Evolutionary conservation across 2,888 invertebrate genomes (phyloP).

Genomic region (Rotaria magnacalcarata): DNA sequence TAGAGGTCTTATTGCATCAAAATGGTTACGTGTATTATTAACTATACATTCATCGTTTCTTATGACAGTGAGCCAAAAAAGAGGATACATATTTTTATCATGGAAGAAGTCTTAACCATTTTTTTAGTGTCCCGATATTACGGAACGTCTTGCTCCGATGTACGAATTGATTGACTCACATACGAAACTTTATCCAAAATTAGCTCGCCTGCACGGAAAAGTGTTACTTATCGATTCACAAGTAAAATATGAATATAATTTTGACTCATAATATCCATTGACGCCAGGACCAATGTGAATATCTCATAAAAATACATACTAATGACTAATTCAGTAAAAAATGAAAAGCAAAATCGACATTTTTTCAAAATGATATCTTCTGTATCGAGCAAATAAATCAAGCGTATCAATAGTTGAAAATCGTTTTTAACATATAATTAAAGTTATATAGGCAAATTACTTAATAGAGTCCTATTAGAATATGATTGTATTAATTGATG

Average conservation of each 20-base stretch:
- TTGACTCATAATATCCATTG: no score
- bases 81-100: not conserved
- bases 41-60: not conserved
- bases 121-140: not conserved
- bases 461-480: no score
- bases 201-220: conserved; percentile 66
- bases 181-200: conserved; percentile 62
- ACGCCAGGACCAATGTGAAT: no score
- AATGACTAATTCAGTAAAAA: no score
- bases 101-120: not conserved
- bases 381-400: no score
- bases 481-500: no score
- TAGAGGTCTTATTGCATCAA: conserved; percentile 46
- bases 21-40: conserved; percentile 65
- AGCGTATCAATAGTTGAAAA: no score
- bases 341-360: no score
- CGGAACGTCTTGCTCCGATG: conserved; percentile 53
- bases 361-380: no score
- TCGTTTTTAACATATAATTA: no score
- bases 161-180: conserved; percentile 65
- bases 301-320: no score
- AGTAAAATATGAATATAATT: conserved; percentile 48
- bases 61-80: not conserved
- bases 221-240: conserved; percentile 63
- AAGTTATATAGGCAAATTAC: no score